Base-by-base conservation (phyloP, 1,140 invertebrate genomes). In the Cydia strobilella region DNA sequence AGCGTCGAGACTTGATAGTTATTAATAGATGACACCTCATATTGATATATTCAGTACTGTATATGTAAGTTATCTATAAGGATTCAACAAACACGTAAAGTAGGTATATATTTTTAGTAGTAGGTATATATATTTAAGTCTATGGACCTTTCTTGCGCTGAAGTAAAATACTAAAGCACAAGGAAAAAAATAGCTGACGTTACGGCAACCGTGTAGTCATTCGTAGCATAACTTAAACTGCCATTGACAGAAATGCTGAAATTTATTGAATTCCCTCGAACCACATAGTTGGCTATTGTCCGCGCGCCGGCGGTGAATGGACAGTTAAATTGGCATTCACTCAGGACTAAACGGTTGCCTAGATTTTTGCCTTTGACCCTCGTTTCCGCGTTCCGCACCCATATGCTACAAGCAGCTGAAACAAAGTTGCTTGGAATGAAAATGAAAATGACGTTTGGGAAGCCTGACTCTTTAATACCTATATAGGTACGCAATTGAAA, bases 301-400 rank as follows among this genome's bases (percentile, higher is more conserved):
- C 82, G 74, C 72, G 79, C 79, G 75, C 76, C 73, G 79, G 76
- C 80, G 75, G 72, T 86, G 81, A 86, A 86, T 86, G 82, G 82
- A 84, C 80, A 84, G 81, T 86, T 82, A 84, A 86, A 82, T 83
- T 73, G 77, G 81, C 82, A 86, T 86, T 84, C 82, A 84, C 84
- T 85, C 82, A 85, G 74, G 79, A 78, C 73, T 79, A 80, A 84
- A 86, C 79, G 80, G 80, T 74, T 79, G 81, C 82, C 65, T 69
- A 35, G 27, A 84, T 85, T 83, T 86, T 86, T 84, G 78, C 75
- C 45, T 69, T 69, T 76, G 74, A 51, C 76, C 79, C 74, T 75
- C 76, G 81, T 82, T 86, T 86, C 84, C 84, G 84, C 82, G 76
- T 84, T 86, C 82, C 80, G 78, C 74, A 31, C 45, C 3, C 27